Conservation (phyloP, 2,797 vertebrate genomes). For the Darevskia mixta region DNA sequence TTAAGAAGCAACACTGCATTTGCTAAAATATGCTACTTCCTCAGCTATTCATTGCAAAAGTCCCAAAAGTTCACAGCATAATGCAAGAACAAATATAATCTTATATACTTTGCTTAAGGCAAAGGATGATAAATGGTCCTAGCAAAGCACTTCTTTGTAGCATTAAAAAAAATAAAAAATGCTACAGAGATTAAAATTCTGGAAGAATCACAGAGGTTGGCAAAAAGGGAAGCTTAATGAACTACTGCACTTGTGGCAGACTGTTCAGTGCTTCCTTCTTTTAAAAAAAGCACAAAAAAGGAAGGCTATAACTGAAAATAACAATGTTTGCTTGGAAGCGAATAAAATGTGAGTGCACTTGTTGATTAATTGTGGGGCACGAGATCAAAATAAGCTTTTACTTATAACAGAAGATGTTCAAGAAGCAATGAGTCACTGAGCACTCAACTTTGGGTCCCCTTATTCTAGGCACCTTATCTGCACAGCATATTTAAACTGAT, state of each 20-base stretch:
- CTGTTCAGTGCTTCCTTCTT: constrained; percentile 46
- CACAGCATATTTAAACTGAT: not conserved
- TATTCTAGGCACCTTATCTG: not conserved
- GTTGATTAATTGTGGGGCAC: not conserved
- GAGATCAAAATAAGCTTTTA: constrained; percentile 25
- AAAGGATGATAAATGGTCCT: constrained; percentile 51
- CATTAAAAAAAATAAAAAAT: constrained; percentile 3
- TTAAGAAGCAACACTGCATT: not conserved
- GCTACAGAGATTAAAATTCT: constrained; percentile 40
- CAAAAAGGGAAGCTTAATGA: constrained; percentile 55
- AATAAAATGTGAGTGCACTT: not conserved
- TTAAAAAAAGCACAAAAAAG: not conserved
- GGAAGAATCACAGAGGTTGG: constrained; percentile 43
- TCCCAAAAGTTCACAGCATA: constrained; percentile 13
- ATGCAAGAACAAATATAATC: constrained; percentile 46
- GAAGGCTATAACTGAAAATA: constrained; percentile 11
- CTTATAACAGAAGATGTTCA: not conserved
- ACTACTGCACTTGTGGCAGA: constrained; percentile 19
- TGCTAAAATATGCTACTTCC: constrained; percentile 9
- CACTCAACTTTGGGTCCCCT: not conserved
- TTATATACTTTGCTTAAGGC: constrained; percentile 34
- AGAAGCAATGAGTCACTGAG: not conserved
- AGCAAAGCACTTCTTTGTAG: constrained; percentile 44
- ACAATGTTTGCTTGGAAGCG: not conserved
- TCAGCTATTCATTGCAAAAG: not conserved